Evolutionary conservation across 1,140 invertebrate species (phyloP), one percentile per base, ranked within the genome.

Genomic region (Drosophila saltans): DNA sequence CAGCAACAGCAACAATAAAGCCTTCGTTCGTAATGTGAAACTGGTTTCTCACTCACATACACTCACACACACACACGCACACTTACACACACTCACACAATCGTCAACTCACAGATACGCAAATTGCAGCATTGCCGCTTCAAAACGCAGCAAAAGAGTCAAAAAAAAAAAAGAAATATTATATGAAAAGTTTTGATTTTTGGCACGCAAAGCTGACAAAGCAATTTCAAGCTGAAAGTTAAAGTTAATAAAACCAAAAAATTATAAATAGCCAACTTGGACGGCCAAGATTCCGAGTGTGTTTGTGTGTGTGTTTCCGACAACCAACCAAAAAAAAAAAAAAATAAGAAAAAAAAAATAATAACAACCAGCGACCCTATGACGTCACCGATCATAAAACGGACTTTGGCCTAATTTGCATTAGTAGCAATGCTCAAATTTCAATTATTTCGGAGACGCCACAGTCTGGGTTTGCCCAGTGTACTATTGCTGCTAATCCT

Each of bases 1-100:
- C 45, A 52, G 69, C 64, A 72, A 76, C 61, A 45, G 5, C 28
- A 66, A 21, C 33, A 66, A 43, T 66, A 85, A 86, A 86, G 83
- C 83, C 82, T 88, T 81, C 79, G 56, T 59, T 77, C 69, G 83
- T 82, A 82, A 80, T 81, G 82, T 86, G 77, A 88, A 88, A 88
- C 83, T 88, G 83, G 83, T 88, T 88, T 83, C 83, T 79, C 28
- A 77, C 65, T 66, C 69, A 75, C 48, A 81, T 56, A 58, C 26
- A 56, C 26, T 67, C 69, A 63, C 52, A 57, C 45, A 60, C 16
- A 73, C 58, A 56, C 48, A 40, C 56, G 9, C 11, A 68, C 36
- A 61, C 48, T 61, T 21, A 52, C 45, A 26, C 21, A 9, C 28
- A 69, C 62, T 70, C 58, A 66, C 28, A 30, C 28, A 30, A 30